Percentiles rank a stretch among this genome's conserved stretches.
These are phyloP conservation scores for Schizotus pectinicornis DNA, from an alignment of 2,888 invertebrate species.

Conservation along the genomic window DNA sequence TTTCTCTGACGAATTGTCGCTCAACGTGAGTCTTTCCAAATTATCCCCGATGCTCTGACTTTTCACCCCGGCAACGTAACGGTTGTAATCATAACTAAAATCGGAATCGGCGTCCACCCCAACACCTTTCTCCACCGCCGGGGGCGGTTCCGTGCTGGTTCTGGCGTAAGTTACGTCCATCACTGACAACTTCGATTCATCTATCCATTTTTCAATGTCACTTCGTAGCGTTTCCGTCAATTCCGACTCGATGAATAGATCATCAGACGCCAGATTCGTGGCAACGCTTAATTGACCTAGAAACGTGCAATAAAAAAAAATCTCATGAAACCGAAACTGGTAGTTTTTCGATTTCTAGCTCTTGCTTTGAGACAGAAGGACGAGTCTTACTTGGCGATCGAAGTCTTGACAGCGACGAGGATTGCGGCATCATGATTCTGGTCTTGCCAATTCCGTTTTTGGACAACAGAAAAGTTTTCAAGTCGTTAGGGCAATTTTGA, in stretches of 20 bases:
- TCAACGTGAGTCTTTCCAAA: constrained; percentile 45
- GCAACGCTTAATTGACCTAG: constrained; percentile 59
- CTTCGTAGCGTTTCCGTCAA: constrained; percentile 51
- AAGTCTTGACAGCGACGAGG: constrained; percentile 51
- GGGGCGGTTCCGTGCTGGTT: constrained; percentile 33
- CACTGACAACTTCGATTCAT: constrained; percentile 54
- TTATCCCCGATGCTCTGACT: constrained; percentile 46
- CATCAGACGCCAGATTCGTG: constrained; percentile 54
- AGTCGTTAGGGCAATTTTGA: constrained; percentile 61
- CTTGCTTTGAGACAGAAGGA: constrained; percentile 3
- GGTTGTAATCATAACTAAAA: constrained; percentile 15
- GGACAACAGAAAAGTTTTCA: constrained; percentile 63
- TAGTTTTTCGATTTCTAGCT: neutral
- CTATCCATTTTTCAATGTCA: constrained; percentile 58
- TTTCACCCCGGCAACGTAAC: constrained; percentile 36
- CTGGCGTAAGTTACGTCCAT: constrained; percentile 39
- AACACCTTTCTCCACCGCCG: constrained; percentile 12
- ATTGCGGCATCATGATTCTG: constrained; percentile 51
- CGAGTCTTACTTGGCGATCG: constrained; percentile 64
- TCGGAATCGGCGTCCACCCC: constrained; percentile 2
- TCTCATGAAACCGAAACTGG: constrained; percentile 16
- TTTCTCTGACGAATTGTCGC: constrained; percentile 53
- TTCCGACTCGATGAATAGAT: constrained; percentile 52
- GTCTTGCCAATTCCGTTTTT: constrained; percentile 57
- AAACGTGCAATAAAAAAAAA: constrained; percentile 31